Conservation (phyloP, 2,888 invertebrate genomes). For the Chrysodeixis includens region DNA sequence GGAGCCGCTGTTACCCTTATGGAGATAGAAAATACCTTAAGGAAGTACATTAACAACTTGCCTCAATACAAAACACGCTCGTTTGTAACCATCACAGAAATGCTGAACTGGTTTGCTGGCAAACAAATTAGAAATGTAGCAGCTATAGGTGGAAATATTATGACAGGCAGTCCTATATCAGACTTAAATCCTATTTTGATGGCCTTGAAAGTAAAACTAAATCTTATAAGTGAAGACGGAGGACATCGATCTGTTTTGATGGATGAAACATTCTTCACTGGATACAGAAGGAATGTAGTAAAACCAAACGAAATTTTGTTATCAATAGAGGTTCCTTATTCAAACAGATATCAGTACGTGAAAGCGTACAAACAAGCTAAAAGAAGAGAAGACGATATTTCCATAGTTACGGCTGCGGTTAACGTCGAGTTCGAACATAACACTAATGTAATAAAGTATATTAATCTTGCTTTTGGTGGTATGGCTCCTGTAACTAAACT, state of each 20-base stretch:
- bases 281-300: slow-evolving; percentile 93
- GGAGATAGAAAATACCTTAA: slow-evolving; percentile 92
- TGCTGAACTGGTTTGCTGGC: slow-evolving; percentile 98
- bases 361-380: slow-evolving; percentile 95
- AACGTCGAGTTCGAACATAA: slow-evolving; percentile 90
- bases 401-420: slow-evolving; percentile 95
- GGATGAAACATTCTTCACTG: slow-evolving; percentile 94
- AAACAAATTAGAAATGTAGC: slow-evolving; percentile 99
- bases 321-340: slow-evolving; percentile 93
- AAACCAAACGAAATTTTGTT: slow-evolving; percentile 92
- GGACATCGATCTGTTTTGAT: slow-evolving; percentile 90
- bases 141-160: slow-evolving; percentile 97
- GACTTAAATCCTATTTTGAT: slow-evolving; percentile 98
- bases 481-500: slow-evolving; percentile 97
- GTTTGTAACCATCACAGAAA: slow-evolving; percentile 92
- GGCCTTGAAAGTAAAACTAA: slow-evolving; percentile 94
- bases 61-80: slow-evolving; percentile 91
- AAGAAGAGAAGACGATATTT: slow-evolving; percentile 96
- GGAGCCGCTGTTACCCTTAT: slow-evolving; percentile 95
- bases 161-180: slow-evolving; percentile 98
- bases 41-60: slow-evolving; percentile 87
- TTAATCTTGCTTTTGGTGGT: slow-evolving; percentile 95
- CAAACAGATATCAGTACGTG: slow-evolving; percentile 91
- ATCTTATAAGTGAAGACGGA: slow-evolving; percentile 88
- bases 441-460: slow-evolving; percentile 87